Base-by-base conservation (phyloP, 2,797 vertebrate species). In the Clarias platycephalus region DNA sequence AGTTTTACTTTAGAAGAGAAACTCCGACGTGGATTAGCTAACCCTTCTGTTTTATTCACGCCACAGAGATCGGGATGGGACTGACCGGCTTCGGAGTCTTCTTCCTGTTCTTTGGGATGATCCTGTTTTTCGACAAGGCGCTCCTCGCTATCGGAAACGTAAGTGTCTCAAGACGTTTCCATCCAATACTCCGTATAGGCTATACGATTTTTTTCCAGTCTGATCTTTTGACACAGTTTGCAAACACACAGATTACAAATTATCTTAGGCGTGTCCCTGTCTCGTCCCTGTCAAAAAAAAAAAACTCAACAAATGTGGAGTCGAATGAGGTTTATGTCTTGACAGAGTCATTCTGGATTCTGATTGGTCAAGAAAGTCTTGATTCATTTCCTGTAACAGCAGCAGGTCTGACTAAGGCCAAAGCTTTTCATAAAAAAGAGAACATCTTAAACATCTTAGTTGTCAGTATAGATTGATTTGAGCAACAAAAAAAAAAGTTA, bases 91-190 rank as follows among this genome's bases (percentile, higher is more conserved):
- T 99, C 86, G 97, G 97, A 49, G 97, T 99, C 84, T 99, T 99
- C 91, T 99, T 99, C 93, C 96, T 99, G 68, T 97, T 99, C 92
- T 99, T 99, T 88, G 97, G 97, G 86, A 99, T 99, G 97, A 97
- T 99, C 90, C 96, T 99, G 79, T 99, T 99, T 94, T 99, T 99
- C 90, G 97, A 99, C 93, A 99, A 99, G 95, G 97, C 97, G 18
- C 96, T 99, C 74, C 92, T 99, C 91, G 97, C 97, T 81, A 98
- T 99, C 88, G 97, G 97, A 94, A 99, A 99, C 84, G 97, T 99
- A 92, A 97, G 97, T 40, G 31, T 53, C 16, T 20, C 72, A 20
- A 7, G 44, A 53, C 96, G 34, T 86, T 28, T 16, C 4, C 0
- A 18, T 55, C 24, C 31, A 26, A 57, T 76, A 2, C 22, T 40